Evolutionary conservation across 2,113 vertebrate genomes (phyloP), one percentile per base, ranked within the genome.

Genomic region (Psittacula cyanocephala): DNA sequence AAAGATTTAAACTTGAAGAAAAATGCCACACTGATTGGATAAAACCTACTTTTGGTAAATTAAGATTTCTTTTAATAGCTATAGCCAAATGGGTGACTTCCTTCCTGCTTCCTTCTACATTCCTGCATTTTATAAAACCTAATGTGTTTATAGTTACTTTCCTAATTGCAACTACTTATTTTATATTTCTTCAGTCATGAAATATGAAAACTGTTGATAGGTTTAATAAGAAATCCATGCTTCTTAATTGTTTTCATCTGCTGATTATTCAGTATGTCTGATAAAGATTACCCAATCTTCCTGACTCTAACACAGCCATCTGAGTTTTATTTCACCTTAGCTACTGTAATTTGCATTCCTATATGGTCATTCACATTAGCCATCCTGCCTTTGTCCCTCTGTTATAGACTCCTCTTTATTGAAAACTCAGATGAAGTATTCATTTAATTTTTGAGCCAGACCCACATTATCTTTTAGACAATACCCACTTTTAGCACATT

Each of bases 281-380:
- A 76, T 69, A 59, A 89, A 71, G 31, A 68, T 85, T 76, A 63
- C 2, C n/a, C 17, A 29, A 2, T 69, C 35, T 89, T 81, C 22
- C 53, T 53, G 70, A 57, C 31, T 69, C 53, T 17, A 82, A 24
- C 13, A 78, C 17, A 91, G 13, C 44, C 23, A 70, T 49, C 31
- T 63, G 35, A 81, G 23, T 85, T 92, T 72, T 79, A 86, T 69
- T 78, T 84, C 64, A 55, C 50, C 37, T 81, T 75, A 77, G 33
- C n/a, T 85, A 81, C 52, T 76, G 12, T 9, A 62, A 93, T 93
- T 91, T 95, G 17, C 64, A 81, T 93, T 95, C 81, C 50, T 84
- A 15, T 90, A 64, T 53, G 60, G 64, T 44, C 23, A 55, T 76
- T 91, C 57, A 44, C 52, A 82, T 95, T 91, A 89, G 19, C 69